A percentile compares a stretch with the other conserved stretches of the same genome.
Evolutionary conservation across 2,888 invertebrate species (phyloP).

Genomic region (Stenichneumon culpator): DNA sequence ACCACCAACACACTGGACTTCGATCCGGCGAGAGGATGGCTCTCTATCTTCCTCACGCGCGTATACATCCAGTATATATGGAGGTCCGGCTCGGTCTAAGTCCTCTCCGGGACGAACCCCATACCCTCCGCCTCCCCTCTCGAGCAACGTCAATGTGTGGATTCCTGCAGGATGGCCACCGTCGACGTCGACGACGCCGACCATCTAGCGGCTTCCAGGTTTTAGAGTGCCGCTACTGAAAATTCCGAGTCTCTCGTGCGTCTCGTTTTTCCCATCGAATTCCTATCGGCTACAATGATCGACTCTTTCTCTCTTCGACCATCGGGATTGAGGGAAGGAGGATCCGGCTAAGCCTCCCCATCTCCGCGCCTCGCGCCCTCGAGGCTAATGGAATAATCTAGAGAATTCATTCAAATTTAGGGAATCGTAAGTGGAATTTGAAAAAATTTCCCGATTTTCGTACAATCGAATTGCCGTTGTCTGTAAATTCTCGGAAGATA

Average conservation of each 20-base stretch:
- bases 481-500: background rate
- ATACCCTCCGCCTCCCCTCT: no score
- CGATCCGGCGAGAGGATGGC: constrained; percentile 65
- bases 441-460: background rate
- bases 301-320: constrained; percentile 25
- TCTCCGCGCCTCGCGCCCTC: constrained; percentile 34
- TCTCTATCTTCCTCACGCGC: constrained; percentile 22
- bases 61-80: constrained; percentile 17
- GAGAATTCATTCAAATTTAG: constrained; percentile 63
- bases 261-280: constrained; percentile 41
- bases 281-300: constrained; percentile 28
- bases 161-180: constrained; percentile 55
- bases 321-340: constrained; percentile 22
- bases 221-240: constrained; percentile 62
- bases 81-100: constrained; percentile 38
- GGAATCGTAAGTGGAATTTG: constrained; percentile 23
- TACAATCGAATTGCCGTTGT: background rate
- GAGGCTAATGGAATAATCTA: constrained; percentile 62
- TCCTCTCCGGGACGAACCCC: constrained; percentile 32
- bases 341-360: constrained; percentile 4
- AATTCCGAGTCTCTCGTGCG: constrained; percentile 47
- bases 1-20: constrained; percentile 53
- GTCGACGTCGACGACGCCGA: constrained; percentile 34
- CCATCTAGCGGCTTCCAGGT: constrained; percentile 43
- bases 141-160: constrained; percentile 36